Base-by-base conservation (phyloP, 1,140 invertebrate genomes). In the Battus philenor region DNA sequence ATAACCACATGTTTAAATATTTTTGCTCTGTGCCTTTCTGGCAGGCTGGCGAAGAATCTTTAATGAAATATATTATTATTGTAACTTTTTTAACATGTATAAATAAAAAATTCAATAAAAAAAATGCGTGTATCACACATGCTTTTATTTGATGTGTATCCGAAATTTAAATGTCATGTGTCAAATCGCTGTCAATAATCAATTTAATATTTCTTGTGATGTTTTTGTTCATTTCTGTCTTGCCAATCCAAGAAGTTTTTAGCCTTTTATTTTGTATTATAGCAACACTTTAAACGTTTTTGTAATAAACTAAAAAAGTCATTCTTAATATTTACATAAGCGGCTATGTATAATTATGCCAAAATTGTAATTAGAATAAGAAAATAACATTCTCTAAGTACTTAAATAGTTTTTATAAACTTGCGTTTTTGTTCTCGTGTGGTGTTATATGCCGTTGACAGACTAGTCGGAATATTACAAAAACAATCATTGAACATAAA, bases 401-500 rank as follows among this genome's bases (percentile, higher is more conserved):
- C 38, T 41, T 41, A 41, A 39, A 29, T 41, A 41, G 26, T 29
- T 29, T 17, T 16, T 27, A 29, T 17, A 10, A 41, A n/a, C n/a
- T n/a, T n/a, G n/a, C n/a, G n/a, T n/a, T n/a, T 29, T 17, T 29
- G 16, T 29, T n/a, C n/a, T 26, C 24, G 26, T 41, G 38, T 17
- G 6, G 29, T 17, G 26, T 41, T 15, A 26, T 27, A 26, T 41
- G 16, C 36, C 36, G 36, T 39, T 39, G 8, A 41, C 18, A 17
- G 38, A 29, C 38, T 41, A 41, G 38, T 41, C 38, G 38, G 38
- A 41, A 41, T 41, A 16, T 41, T 41, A 41, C 38, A 41, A 41
- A 41, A 33, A 33, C 7, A n/a, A n/a, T 11, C 12, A 11, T 11
- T 27, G 7, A 13, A 6, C 12, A 26, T 16, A 41, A 29, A 27